Evolutionary conservation across 2,113 vertebrate species (phyloP).

Genomic region (Anseranas semipalmata): DNA sequence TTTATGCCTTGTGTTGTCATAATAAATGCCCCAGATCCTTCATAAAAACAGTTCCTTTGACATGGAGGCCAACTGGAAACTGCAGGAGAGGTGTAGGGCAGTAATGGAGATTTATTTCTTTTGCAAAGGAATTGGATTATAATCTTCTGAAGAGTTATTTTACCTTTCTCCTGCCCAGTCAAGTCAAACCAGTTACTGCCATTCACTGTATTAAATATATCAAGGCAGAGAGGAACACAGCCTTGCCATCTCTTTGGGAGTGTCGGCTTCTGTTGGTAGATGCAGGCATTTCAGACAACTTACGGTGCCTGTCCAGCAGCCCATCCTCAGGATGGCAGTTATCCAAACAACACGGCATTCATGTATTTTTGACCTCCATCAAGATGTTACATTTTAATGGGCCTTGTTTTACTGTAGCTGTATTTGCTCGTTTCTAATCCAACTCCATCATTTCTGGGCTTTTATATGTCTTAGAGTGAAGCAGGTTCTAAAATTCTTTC

Average conservation of each 20-base stretch:
- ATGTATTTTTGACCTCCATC: not conserved
- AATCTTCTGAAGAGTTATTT: constrained; percentile 10
- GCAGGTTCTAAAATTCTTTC: not conserved
- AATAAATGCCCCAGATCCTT: constrained; percentile 27
- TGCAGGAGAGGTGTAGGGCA: not conserved
- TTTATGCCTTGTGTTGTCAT: not conserved
- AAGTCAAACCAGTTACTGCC: not conserved
- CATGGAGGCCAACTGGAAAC: not conserved
- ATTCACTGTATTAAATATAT: not conserved
- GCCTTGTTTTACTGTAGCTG: not conserved
- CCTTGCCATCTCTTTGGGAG: not conserved
- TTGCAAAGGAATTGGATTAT: constrained; percentile 1
- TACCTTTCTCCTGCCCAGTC: not conserved
- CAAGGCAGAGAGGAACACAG: not conserved
- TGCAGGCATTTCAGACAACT: not conserved
- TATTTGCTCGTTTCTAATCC: not conserved
- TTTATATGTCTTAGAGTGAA: not conserved
- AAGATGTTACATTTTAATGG: not conserved
- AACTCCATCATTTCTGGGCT: not conserved
- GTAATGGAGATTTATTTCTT: not conserved
- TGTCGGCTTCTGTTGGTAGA: not conserved
- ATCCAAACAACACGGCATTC: not conserved
- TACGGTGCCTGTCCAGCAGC: not conserved
- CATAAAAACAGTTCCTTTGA: constrained; percentile 33
- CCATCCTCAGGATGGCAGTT: not conserved